Conservation (phyloP, 2,113 vertebrate species). For the Reinhardtius hippoglossoides region DNA sequence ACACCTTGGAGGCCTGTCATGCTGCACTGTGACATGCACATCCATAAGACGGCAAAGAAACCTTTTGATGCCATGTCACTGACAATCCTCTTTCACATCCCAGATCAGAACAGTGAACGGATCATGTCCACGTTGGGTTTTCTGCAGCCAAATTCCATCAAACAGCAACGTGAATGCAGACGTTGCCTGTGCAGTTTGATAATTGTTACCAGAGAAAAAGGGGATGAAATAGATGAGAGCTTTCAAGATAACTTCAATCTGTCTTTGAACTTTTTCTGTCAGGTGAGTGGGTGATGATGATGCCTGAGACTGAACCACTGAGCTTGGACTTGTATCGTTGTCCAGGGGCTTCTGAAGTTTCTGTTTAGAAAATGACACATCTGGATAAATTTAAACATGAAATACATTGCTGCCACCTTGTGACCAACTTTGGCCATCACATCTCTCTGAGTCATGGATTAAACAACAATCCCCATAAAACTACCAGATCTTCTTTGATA, state of each 20-base stretch:
- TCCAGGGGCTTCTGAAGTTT: background rate
- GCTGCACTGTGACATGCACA: background rate
- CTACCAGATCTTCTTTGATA: background rate
- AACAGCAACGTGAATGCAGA: background rate
- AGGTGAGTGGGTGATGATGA: background rate
- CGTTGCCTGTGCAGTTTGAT: background rate
- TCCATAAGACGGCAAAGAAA: constrained; percentile 21
- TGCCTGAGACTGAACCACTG: background rate
- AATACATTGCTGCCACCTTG: constrained; percentile 20
- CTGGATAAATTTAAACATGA: too few species aligned
- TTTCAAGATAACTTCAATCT: background rate
- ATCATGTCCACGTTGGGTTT: constrained; percentile 24
- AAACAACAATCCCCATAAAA: background rate
- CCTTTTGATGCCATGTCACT: constrained; percentile 39
- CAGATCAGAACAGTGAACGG: constrained; percentile 13
- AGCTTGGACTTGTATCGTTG: background rate
- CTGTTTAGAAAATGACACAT: too few species aligned
- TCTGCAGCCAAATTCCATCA: constrained; percentile 27
- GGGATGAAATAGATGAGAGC: background rate
- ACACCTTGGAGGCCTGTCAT: constrained; percentile 9
- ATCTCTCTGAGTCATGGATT: background rate
- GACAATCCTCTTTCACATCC: constrained; percentile 43
- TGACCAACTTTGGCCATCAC: constrained; percentile 3
- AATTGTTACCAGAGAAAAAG: background rate
- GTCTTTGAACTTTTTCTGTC: background rate